These are phyloP conservation scores for Polypterus senegalus DNA, from an alignment of 2,113 vertebrate species.

Conservation along the genomic window DNA sequence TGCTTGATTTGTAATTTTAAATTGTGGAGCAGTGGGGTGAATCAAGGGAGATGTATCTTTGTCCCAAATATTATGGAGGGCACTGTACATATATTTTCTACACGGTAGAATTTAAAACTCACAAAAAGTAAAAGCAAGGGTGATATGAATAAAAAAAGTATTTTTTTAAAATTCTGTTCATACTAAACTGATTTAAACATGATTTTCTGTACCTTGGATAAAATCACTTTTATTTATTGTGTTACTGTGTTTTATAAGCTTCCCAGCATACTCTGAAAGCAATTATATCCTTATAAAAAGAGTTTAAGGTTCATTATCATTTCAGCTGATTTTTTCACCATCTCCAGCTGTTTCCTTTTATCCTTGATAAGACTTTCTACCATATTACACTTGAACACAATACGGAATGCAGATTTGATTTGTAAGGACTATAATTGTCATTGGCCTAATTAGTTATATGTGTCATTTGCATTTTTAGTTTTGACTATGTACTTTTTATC, in stretches of 20 bases:
- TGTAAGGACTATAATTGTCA: conserved; percentile 38
- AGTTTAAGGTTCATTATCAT: conserved; percentile 55
- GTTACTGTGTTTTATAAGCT: conserved; percentile 16
- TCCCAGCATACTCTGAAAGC: conserved; percentile 40
- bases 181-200: too few relatives aligned
- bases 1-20: too few relatives aligned
- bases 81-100: too few relatives aligned
- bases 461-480: conserved; percentile 41
- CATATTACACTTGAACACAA: conserved; percentile 28
- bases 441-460: conserved; percentile 40
- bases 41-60: too few relatives aligned
- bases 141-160: too few relatives aligned
- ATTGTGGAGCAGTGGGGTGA: too few relatives aligned
- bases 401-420: conserved; percentile 27
- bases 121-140: too few relatives aligned
- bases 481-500: conserved; percentile 30
- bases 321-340: conserved; percentile 22
- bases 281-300: conserved; percentile 27
- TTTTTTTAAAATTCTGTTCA: too few relatives aligned
- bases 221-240: too few relatives aligned
- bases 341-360: conserved; percentile 25
- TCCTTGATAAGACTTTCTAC: conserved; percentile 33
- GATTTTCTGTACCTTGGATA: too few relatives aligned
- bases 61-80: too few relatives aligned
- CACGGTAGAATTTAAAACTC: too few relatives aligned